phyloP scores from a whole-genome alignment of 2,113 vertebrate genomes.

The Pteruthius melanotis region DNA sequence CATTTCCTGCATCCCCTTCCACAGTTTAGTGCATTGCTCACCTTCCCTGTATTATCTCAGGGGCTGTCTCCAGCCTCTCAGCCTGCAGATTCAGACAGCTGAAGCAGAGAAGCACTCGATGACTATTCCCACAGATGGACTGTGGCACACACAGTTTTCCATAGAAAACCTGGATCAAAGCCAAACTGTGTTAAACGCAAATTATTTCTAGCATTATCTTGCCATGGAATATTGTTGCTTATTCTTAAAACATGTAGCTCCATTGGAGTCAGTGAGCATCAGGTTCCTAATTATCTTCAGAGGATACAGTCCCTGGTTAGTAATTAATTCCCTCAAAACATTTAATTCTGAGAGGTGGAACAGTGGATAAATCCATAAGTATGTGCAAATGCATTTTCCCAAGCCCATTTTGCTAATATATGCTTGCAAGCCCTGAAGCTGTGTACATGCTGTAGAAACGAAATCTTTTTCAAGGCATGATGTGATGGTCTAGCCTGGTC shows the following conservation, averaged over 20 bases:
- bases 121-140: neutral
- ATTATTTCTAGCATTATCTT: neutral
- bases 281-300: neutral
- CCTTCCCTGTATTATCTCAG: neutral
- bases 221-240: accelerated
- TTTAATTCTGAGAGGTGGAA: neutral
- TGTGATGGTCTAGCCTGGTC: neutral
- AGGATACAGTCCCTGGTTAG: neutral
- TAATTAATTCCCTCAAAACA: neutral
- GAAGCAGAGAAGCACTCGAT: neutral
- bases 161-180: neutral
- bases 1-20: neutral
- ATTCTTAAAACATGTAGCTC: neutral
- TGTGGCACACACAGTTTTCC: neutral
- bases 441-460: neutral
- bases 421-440: neutral
- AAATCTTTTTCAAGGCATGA: neutral
- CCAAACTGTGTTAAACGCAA: neutral
- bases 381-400: neutral
- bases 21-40: neutral
- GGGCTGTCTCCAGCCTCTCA: neutral
- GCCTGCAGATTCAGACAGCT: neutral
- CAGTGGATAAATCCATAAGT: neutral
- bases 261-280: neutral
- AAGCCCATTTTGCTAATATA: neutral